Conservation (phyloP, 2,797 vertebrate genomes). For the Micropoecilia bifurca region DNA sequence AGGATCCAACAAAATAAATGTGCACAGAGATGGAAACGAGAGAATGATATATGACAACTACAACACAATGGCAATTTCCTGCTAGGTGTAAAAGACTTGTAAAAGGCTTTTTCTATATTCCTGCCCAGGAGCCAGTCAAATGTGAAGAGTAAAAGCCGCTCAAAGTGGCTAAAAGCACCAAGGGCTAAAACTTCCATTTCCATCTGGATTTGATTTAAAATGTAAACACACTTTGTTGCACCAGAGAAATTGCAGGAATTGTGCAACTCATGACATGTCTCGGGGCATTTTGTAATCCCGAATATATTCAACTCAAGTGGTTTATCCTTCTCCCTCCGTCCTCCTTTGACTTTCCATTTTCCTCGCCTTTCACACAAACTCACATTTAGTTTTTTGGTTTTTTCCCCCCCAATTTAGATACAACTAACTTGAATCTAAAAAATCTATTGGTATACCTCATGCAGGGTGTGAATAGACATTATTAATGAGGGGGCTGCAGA, state of each 20-base stretch:
- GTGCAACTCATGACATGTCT: constrained; percentile 59
- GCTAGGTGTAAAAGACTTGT: constrained; percentile 33
- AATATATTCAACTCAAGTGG: constrained; percentile 27
- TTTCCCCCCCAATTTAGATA: neutral
- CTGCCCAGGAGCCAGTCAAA: constrained; percentile 57
- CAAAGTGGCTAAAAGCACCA: constrained; percentile 61
- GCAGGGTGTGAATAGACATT: constrained; percentile 53
- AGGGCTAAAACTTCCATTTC: constrained; percentile 63
- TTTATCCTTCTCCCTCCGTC: constrained; percentile 5
- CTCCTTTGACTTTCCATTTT: constrained; percentile 1
- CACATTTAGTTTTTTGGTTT: constrained; percentile 4
- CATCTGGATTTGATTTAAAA: constrained; percentile 78
- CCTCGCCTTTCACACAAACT: neutral
- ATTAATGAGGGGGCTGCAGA: constrained; percentile 59
- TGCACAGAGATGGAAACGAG: constrained; percentile 2
- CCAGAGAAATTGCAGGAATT: constrained; percentile 54
- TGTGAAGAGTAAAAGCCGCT: constrained; percentile 64
- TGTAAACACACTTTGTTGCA: constrained; percentile 73
- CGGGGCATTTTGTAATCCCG: constrained; percentile 58
- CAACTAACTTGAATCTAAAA: constrained; percentile 55
- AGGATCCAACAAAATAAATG: neutral
- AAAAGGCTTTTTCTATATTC: constrained; percentile 53
- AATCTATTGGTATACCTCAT: constrained; percentile 59
- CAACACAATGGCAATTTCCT: constrained; percentile 47
- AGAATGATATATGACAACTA: constrained; percentile 27